Evolutionary conservation across 1,140 invertebrate species (phyloP).

Genomic region (Drosophila subpulchrella): DNA sequence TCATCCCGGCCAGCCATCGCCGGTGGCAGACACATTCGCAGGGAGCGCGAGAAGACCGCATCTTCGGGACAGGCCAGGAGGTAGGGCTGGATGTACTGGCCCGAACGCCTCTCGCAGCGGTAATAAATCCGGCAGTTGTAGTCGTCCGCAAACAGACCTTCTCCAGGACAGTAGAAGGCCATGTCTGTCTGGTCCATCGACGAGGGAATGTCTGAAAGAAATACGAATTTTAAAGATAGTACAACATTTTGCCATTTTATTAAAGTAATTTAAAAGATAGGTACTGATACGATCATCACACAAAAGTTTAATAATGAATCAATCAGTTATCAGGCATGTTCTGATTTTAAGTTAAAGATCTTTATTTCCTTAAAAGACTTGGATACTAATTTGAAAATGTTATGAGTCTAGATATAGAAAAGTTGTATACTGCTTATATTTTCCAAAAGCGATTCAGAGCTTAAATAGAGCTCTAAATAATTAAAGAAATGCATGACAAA

Average conservation of each 20-base stretch:
- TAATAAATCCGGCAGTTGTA: slow-evolving; percentile 87
- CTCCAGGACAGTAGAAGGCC: slow-evolving; percentile 84
- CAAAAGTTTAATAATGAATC: no score
- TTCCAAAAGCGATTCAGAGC: no score
- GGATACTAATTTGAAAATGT: no score
- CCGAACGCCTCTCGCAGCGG: slow-evolving; percentile 85
- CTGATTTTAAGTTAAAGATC: no score
- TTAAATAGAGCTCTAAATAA: no score
- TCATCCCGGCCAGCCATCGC: slow-evolving; percentile 77
- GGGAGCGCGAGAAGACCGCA: slow-evolving; percentile 77
- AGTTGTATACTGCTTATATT: no score
- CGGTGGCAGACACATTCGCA: slow-evolving; percentile 75
- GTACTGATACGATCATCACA: neutral
- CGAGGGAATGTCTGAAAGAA: slow-evolving; percentile 65
- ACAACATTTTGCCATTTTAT: neutral
- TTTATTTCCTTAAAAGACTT: no score
- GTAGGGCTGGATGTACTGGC: slow-evolving; percentile 85
- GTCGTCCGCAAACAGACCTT: slow-evolving; percentile 89
- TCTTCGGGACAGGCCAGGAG: slow-evolving; percentile 85
- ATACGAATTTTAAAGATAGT: slow-evolving; percentile 15
- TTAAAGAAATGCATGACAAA: no score
- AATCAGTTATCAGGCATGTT: no score
- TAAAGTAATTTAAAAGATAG: neutral
- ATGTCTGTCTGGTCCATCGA: slow-evolving; percentile 22
- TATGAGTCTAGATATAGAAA: no score